Conservation (phyloP, 2,113 vertebrate species). For the Nettapus auritus region DNA sequence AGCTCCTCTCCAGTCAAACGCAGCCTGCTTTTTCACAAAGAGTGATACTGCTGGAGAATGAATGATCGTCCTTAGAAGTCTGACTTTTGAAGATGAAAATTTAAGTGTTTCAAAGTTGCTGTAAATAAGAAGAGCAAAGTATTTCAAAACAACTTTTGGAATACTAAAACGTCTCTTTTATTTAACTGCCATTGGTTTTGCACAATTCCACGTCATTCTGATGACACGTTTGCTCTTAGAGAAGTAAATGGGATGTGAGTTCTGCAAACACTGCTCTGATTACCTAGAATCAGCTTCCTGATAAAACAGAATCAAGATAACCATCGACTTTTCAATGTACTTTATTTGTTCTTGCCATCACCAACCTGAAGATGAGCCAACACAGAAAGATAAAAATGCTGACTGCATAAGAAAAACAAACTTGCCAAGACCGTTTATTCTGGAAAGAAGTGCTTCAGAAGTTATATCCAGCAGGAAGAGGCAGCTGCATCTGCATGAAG, state of each 20-base stretch:
- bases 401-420: background rate
- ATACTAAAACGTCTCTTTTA: background rate
- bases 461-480: background rate
- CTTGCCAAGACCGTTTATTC: background rate
- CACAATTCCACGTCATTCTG: fast-evolving
- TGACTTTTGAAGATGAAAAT: background rate
- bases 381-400: background rate
- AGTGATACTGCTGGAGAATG: background rate
- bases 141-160: background rate
- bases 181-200: fast-evolving
- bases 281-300: background rate
- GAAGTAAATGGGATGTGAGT: fast-evolving
- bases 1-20: background rate
- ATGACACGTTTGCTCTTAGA: fast-evolving
- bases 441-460: background rate
- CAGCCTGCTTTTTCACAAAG: background rate
- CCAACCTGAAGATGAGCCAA: background rate
- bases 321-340: background rate
- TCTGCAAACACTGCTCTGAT: background rate
- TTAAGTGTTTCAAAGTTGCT: background rate
- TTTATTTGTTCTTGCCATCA: background rate
- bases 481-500: fast-evolving
- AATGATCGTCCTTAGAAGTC: background rate
- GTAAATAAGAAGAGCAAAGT: background rate
- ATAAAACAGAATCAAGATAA: background rate